Percentiles rank a stretch among this genome's conserved stretches.
These are phyloP conservation scores for Mormyrops boulengeri DNA, from an alignment of 2,797 vertebrate species.

Conservation along the genomic window DNA sequence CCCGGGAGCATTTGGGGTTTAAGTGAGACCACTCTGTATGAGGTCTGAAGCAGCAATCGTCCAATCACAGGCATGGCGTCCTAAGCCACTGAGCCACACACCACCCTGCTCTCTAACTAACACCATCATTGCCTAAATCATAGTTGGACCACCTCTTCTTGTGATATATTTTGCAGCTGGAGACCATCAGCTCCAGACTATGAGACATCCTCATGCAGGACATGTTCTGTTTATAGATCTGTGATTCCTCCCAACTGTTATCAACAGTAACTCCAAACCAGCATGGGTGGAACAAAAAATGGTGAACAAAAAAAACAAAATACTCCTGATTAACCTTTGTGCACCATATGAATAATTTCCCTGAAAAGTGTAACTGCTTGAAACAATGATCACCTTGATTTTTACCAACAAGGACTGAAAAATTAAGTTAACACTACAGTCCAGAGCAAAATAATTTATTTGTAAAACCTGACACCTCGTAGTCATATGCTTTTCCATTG, in stretches of 20 bases:
- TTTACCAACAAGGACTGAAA: not conserved
- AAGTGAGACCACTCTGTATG: not conserved
- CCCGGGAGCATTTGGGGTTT: not conserved
- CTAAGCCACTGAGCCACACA: not conserved
- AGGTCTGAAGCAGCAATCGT: not conserved
- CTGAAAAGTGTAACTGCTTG: not conserved
- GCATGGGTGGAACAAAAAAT: not conserved
- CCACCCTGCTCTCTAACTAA: not conserved
- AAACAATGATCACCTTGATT: not conserved
- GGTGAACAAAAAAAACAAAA: not conserved
- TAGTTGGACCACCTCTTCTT: not conserved
- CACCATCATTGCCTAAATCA: not conserved
- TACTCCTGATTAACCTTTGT: not conserved
- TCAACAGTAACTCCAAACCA: not conserved
- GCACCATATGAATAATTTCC: not conserved
- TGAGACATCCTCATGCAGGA: not conserved
- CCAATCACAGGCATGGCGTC: not conserved
- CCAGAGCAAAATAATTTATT: not conserved
- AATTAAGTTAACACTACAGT: not conserved
- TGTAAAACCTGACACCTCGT: not conserved
- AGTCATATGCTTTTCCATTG: not conserved
- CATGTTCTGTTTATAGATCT: not conserved
- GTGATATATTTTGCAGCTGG: not conserved
- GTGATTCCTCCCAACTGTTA: not conserved
- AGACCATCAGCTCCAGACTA: not conserved